Evolutionary conservation across 2,888 invertebrate genomes (phyloP), one percentile per base, ranked within the genome.

Genomic region (Drosophila meridionalis): DNA sequence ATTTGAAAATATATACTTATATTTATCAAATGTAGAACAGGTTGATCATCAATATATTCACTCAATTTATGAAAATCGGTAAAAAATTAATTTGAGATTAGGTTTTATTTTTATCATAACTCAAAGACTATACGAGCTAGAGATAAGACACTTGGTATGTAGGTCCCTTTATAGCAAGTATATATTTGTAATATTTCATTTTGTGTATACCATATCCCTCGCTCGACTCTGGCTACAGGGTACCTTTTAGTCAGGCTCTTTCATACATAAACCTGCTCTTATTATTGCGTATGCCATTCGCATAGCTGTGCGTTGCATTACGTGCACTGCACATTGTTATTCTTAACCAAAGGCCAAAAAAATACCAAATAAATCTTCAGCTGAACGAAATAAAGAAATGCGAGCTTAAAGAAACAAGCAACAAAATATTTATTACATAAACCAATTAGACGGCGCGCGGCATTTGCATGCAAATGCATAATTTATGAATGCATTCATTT

Each of bases 381-480:
- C 6, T 20, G 20, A 59, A 20, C 30, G 3, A 34, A 14, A 40
- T 38, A 38, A 40, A 59, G 36, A 30, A 40, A 56, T 9, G 30
- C 40, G 3, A 8, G 30, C 38, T 36, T 40, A 14, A 14, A 40
- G 45, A 36, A 59, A 28, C 36, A 47, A 14, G 28, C 20, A 36
- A 36, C 42, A 69, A 81, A 84, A 58, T 70, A 69, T 73, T 75
- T 62, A 74, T 84, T 84, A 90, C 80, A 71, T 85, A 85, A 85
- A 73, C 90, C 90, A 85, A 85, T 85, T 85, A 85, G 72, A 48
- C 55, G 73, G 40, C 67, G 71, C 48, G 69, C 56, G 61, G 63
- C 82, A 82, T 85, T 90, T 79, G 86, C 90, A 84, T 90, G 65
- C 55, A 63, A 78, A 84, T 90, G 84, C 82, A 83, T 90, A 73